Evolutionary conservation across 2,113 vertebrate species (phyloP).

Genomic region (Festucalex cinctus): DNA sequence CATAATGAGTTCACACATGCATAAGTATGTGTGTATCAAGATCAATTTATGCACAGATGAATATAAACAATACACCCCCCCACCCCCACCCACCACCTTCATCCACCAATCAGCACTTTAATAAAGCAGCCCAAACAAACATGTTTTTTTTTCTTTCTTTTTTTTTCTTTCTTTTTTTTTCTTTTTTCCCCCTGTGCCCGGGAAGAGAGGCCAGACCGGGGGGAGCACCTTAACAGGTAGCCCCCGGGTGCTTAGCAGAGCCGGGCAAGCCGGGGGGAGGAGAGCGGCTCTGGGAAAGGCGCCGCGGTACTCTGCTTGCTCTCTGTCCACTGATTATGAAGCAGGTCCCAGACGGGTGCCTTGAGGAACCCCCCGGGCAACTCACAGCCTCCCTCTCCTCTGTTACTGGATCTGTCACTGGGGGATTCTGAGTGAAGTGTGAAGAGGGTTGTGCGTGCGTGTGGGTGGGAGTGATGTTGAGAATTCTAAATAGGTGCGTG

Average conservation of each 20-base stretch:
- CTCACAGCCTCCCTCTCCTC: slow-evolving; percentile 73
- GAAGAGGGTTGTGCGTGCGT: slow-evolving; percentile 53
- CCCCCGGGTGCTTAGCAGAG: slow-evolving; percentile 71
- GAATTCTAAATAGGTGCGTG: slow-evolving; percentile 65
- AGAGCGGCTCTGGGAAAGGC: slow-evolving; percentile 62
- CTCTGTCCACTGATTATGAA: slow-evolving; percentile 76
- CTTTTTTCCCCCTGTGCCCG: slow-evolving; percentile 50
- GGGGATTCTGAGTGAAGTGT: slow-evolving; percentile 72
- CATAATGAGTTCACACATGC: slow-evolving; percentile 15
- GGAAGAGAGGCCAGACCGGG: slow-evolving; percentile 67
- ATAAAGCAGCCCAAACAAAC: slow-evolving; percentile 57
- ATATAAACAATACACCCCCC: slow-evolving; percentile 19
- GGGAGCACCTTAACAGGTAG: slow-evolving; percentile 74
- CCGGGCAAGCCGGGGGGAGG: slow-evolving; percentile 60
- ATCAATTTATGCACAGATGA: slow-evolving; percentile 38
- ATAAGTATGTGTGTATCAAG: slow-evolving; percentile 25
- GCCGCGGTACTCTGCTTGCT: slow-evolving; percentile 70
- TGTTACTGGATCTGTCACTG: slow-evolving; percentile 71
- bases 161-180: slow-evolving; percentile 41
- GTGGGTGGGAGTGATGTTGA: slow-evolving; percentile 50
- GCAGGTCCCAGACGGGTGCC: slow-evolving; percentile 75
- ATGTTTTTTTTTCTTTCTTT: slow-evolving; percentile 44
- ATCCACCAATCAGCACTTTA: slow-evolving; percentile 36
- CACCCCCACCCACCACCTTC: not conserved
- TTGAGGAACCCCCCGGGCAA: slow-evolving; percentile 74